Conservation (phyloP, 2,797 vertebrate species). For the Eutrigla gurnardus region DNA sequence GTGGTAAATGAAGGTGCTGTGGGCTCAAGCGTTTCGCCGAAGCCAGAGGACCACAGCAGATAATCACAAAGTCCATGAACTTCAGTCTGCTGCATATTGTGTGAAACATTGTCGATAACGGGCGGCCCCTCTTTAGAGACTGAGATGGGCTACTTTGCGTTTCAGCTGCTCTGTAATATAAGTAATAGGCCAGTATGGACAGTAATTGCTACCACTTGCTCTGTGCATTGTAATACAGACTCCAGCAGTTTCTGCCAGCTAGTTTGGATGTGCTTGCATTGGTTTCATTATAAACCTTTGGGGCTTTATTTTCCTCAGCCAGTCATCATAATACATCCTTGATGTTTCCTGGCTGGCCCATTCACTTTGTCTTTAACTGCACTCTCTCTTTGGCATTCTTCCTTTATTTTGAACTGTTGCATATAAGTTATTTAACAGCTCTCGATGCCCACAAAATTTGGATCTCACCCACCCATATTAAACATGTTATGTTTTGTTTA, state of each 20-base stretch:
- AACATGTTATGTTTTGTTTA: not conserved
- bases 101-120: constrained; percentile 1
- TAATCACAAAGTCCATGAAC: not conserved
- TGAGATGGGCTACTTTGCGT: not conserved
- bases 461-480: not conserved
- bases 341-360: constrained; percentile 40
- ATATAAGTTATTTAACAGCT: constrained; percentile 28
- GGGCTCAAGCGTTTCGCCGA: constrained; percentile 19
- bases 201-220: constrained; percentile 5
- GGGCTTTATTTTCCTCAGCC: constrained; percentile 37
- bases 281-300: constrained; percentile 42
- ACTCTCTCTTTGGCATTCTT: constrained; percentile 21
- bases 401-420: constrained; percentile 32
- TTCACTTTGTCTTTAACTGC: constrained; percentile 46
- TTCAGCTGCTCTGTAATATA: constrained; percentile 12
- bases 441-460: not conserved
- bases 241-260: constrained; percentile 33
- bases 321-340: constrained; percentile 52
- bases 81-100: constrained; percentile 9
- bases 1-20: not conserved
- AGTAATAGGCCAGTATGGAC: not conserved
- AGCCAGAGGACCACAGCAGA: not conserved
- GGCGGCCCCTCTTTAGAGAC: constrained; percentile 4
- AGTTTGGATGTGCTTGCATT: constrained; percentile 46
- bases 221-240: constrained; percentile 26